phyloP scores from a whole-genome alignment of 1,140 invertebrate species.

The Panulirus ornatus region DNA sequence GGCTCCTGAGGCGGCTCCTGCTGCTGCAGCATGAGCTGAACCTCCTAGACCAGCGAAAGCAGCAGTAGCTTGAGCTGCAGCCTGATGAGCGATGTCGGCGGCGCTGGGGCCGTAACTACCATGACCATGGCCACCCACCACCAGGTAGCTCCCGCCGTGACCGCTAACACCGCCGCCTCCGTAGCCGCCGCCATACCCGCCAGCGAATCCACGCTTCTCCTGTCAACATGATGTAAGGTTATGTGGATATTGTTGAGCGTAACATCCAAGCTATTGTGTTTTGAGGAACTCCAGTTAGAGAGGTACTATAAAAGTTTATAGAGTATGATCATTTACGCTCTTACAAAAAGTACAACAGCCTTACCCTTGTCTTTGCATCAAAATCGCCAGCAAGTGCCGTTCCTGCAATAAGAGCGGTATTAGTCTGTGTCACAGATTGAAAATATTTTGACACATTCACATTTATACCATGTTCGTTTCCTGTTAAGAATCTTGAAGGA shows the following conservation, averaged over 20 bases:
- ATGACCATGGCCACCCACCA: not conserved
- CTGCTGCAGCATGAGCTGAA: not conserved
- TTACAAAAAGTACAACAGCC: not conserved
- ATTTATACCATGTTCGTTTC: too few relatives aligned
- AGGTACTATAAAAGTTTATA: too few relatives aligned
- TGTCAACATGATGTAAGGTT: not conserved
- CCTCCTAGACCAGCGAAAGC: conserved; percentile 3
- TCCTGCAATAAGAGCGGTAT: not conserved
- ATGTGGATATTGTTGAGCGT: too few relatives aligned
- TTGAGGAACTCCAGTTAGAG: too few relatives aligned
- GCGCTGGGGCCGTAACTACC: not conserved
- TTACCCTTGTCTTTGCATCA: not conserved
- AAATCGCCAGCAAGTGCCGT: not conserved
- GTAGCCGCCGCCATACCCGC: not conserved
- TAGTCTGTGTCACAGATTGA: too few relatives aligned
- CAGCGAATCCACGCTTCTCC: conserved; percentile 5
- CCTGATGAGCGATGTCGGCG: conserved; percentile 1
- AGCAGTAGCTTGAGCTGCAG: not conserved
- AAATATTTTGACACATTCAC: too few relatives aligned
- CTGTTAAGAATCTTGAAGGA: too few relatives aligned
- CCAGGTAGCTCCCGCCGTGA: conserved; percentile 1
- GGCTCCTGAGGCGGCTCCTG: not conserved
- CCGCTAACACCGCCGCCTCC: not conserved
- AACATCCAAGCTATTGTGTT: too few relatives aligned
- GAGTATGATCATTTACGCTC: too few relatives aligned